These are phyloP conservation scores for Parapsyche elsis DNA, from an alignment of 1,140 invertebrate species.

Conservation along the genomic window DNA sequence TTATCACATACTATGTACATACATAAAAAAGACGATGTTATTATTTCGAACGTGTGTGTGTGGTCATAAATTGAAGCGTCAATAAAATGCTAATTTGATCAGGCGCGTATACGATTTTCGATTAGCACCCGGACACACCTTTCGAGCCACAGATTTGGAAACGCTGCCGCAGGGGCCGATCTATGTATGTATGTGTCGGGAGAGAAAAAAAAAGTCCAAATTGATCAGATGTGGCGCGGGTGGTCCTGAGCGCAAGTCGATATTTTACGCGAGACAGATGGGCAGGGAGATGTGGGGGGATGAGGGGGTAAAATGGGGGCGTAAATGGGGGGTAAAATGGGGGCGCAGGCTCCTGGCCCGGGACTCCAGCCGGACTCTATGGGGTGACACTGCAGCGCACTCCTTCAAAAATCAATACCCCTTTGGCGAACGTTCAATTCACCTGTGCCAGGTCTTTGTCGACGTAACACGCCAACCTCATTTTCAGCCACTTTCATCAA, in stretches of 20 bases:
- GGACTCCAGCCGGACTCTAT: too few relatives aligned
- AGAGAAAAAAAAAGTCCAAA: neutral
- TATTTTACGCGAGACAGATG: neutral
- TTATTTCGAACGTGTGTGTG: neutral
- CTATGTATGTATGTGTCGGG: neutral
- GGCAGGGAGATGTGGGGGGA: neutral
- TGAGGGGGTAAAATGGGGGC: neutral
- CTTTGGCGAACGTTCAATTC: slow-evolving; percentile 37
- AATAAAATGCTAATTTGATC: slow-evolving; percentile 5
- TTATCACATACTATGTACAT: neutral
- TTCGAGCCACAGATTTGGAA: neutral
- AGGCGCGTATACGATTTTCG: neutral
- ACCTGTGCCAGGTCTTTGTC: slow-evolving; percentile 27
- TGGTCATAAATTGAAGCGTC: neutral
- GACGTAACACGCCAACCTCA: neutral
- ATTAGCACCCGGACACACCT: slow-evolving; percentile 3
- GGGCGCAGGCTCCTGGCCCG: neutral
- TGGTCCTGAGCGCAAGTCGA: neutral
- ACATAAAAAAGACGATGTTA: neutral
- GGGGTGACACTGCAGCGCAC: neutral
- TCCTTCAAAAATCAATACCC: slow-evolving; percentile 44
- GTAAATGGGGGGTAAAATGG: neutral
- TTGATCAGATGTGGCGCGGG: neutral
- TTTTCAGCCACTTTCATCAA: neutral
- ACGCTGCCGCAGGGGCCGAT: neutral